Evolutionary conservation across 2,797 vertebrate species (phyloP), one percentile per base, ranked within the genome.

Genomic region (Valencia hispanica): DNA sequence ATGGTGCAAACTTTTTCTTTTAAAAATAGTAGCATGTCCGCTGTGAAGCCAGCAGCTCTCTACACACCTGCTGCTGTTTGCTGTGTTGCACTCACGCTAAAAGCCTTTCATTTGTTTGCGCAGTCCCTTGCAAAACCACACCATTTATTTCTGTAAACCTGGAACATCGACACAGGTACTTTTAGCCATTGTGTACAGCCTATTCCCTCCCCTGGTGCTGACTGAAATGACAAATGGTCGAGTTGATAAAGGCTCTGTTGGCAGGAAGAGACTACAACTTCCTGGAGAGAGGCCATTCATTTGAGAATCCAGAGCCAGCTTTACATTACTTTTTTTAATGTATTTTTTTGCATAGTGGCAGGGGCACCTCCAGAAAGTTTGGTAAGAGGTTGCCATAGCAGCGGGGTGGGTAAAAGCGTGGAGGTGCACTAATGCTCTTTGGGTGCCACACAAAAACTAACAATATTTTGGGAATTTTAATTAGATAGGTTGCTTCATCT

Each of bases 121-220:
- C 86, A 90, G 87, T 83, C 72, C 86, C 83, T 68, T 81, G 78
- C 84, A 86, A 87, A 84, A 83, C 81, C 87, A 93, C 83, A 84
- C 87, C 88, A 92, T 93, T 94, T 90, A 92, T 91, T 91, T 84
- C 83, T 86, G 88, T 86, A 91, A 87, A 89, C 87, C 86, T 89
- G 86, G 87, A 89, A 91, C 91, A 94, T 94, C 91, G 93, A 93
- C 65, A 94, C 89, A 85, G 81, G 89, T 91, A 88, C 87, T 88
- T 92, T 84, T 82, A 82, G 85, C 80, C 55, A 70, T 82, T 85
- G 86, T 81, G 84, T 63, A 75, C 72, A 84, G 75, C 68, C 83
- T 89, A 88, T 87, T 91, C 80, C 86, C 84, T 86, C 87, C 65
- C 61, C 72, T 70, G 73, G 68, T 61, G 79, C 86, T 86, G 77